These are phyloP conservation scores for Drosophila pegasa DNA, from an alignment of 2,888 invertebrate species.

Conservation along the genomic window DNA sequence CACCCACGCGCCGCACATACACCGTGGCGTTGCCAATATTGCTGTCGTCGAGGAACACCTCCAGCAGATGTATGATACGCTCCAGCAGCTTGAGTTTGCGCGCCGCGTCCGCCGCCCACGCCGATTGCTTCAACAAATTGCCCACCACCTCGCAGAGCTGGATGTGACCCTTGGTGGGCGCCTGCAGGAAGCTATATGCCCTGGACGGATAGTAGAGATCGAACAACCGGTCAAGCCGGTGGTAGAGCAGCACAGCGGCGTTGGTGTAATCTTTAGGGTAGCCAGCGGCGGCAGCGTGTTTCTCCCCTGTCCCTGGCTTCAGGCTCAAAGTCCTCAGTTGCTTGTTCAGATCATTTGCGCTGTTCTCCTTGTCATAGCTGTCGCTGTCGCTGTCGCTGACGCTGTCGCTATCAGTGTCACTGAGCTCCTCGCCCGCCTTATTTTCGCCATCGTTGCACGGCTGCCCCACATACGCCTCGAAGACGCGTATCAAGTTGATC, in stretches of 20 bases:
- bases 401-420: neutral
- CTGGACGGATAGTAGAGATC: constrained; percentile 60
- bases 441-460: neutral
- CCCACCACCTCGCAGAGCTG: constrained; percentile 78
- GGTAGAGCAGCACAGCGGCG: constrained; percentile 16
- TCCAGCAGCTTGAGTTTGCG: constrained; percentile 65
- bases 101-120: constrained; percentile 65
- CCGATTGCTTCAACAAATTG: constrained; percentile 77
- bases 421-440: neutral
- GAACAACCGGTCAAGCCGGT: constrained; percentile 59
- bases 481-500: constrained; percentile 29
- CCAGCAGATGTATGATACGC: constrained; percentile 68
- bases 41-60: constrained; percentile 71
- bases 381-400: neutral
- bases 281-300: neutral
- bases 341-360: constrained; percentile 7
- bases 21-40: constrained; percentile 69
- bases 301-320: neutral
- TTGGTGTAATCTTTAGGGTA: neutral
- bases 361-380: constrained; percentile 18
- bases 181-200: constrained; percentile 62
- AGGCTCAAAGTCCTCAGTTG: constrained; percentile 4
- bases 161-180: constrained; percentile 59
- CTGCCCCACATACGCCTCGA: constrained; percentile 32
- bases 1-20: constrained; percentile 81